These are phyloP conservation scores for Boloria selene DNA, from an alignment of 2,888 invertebrate genomes.

Conservation along the genomic window DNA sequence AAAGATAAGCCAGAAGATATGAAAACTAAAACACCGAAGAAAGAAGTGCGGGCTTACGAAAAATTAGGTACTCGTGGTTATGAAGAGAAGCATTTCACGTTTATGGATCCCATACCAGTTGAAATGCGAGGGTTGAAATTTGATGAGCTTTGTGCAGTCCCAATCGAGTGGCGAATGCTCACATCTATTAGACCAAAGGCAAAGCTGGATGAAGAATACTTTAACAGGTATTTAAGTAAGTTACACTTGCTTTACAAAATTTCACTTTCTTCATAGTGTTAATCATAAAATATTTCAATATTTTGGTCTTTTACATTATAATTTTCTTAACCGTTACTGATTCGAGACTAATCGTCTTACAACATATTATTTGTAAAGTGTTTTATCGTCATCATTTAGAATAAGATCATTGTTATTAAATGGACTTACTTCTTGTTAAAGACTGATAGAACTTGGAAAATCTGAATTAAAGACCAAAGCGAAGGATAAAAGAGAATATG, in stretches of 20 bases:
- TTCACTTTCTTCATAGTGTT: no score
- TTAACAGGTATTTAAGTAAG: slow-evolving; percentile 83
- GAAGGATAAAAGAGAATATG: slow-evolving; percentile 86
- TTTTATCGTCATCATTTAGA: not conserved
- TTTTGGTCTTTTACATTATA: no score
- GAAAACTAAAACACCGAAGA: slow-evolving; percentile 88
- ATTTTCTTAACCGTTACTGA: no score
- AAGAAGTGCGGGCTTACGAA: slow-evolving; percentile 85
- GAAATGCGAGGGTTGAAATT: slow-evolving; percentile 90
- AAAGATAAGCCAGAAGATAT: slow-evolving; percentile 86
- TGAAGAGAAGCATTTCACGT: slow-evolving; percentile 77
- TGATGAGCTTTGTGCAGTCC: slow-evolving; percentile 90
- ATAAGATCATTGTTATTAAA: not conserved
- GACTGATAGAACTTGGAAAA: slow-evolving; percentile 91
- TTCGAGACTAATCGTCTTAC: no score
- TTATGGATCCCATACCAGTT: slow-evolving; percentile 89
- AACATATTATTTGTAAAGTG: not conserved
- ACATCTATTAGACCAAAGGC: slow-evolving; percentile 92
- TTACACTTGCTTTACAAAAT: not conserved
- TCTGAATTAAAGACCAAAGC: slow-evolving; percentile 87
- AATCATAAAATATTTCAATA: no score
- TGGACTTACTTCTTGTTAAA: slow-evolving; percentile 48
- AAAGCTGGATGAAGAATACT: slow-evolving; percentile 93
- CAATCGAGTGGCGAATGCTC: slow-evolving; percentile 96
- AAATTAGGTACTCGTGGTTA: slow-evolving; percentile 85